Percentiles rank a stretch among this genome's conserved stretches.
Conservation (phyloP, 2,888 invertebrate species). For the Thecocarcelia acutangulata region DNA sequence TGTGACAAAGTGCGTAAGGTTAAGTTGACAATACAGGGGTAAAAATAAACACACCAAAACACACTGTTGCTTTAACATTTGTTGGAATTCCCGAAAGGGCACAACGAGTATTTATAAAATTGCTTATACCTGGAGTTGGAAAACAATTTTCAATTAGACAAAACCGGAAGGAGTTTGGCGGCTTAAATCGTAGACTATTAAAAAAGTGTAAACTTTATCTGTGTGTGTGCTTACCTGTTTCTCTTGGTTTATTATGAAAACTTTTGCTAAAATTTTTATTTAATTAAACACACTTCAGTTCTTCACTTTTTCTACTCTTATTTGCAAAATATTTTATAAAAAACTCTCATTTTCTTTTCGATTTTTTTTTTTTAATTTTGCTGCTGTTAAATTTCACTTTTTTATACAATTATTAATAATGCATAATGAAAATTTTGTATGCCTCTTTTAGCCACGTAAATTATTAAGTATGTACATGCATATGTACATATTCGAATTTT, state of each 20-base stretch:
- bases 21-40: constrained; percentile 46
- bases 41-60: constrained; percentile 47
- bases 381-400: background rate
- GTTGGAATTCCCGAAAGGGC: background rate
- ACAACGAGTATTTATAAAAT: background rate
- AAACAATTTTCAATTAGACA: constrained; percentile 40
- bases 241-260: background rate
- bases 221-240: constrained; percentile 15
- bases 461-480: constrained; percentile 26
- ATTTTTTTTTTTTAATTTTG: too few relatives aligned
- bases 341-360: too few relatives aligned
- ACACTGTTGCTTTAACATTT: constrained; percentile 52
- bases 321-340: background rate
- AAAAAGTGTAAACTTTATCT: background rate
- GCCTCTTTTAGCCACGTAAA: constrained; percentile 43
- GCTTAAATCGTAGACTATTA: background rate
- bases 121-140: background rate
- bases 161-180: constrained; percentile 68
- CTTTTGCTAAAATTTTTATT: background rate
- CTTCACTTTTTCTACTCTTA: background rate
- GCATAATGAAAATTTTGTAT: background rate
- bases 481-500: constrained; percentile 4
- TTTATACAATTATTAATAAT: too few relatives aligned
- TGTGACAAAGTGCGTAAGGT: constrained; percentile 64
- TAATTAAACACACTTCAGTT: background rate